A percentile compares a stretch with the other conserved stretches of the same genome.
These are phyloP conservation scores for Hyles vespertilio DNA, from an alignment of 1,140 invertebrate species.

Conservation along the genomic window DNA sequence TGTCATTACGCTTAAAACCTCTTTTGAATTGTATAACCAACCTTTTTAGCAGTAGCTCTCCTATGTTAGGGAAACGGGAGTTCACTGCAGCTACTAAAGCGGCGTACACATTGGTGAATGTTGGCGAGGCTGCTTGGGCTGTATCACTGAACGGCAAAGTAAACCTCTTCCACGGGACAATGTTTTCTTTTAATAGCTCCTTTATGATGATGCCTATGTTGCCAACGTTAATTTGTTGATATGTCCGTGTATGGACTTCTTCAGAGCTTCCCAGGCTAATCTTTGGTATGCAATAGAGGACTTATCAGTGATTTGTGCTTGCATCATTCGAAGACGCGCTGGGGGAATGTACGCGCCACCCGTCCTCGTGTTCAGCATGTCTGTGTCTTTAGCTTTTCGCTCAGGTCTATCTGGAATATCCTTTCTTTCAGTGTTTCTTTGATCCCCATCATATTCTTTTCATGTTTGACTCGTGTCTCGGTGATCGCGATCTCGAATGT, in stretches of 20 bases:
- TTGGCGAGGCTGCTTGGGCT: slow-evolving; percentile 98
- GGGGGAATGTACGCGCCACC: slow-evolving; percentile 99
- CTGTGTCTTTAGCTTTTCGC: slow-evolving; percentile 77
- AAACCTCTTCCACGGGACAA: slow-evolving; percentile 96
- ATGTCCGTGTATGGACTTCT: slow-evolving; percentile 99
- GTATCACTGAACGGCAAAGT: slow-evolving; percentile 93
- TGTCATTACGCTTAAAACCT: slow-evolving; percentile 96
- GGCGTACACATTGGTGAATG: slow-evolving; percentile 98
- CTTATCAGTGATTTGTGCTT: slow-evolving; percentile 96
- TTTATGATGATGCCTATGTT: slow-evolving; percentile 96
- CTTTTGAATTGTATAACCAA: slow-evolving; percentile 96
- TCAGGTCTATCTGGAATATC: slow-evolving; percentile 30
- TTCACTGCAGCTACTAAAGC: slow-evolving; percentile 96
- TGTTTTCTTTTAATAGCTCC: slow-evolving; percentile 95
- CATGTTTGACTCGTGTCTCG: slow-evolving; percentile 28
- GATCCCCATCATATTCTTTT: slow-evolving; percentile 27
- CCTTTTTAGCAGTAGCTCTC: slow-evolving; percentile 93
- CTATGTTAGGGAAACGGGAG: slow-evolving; percentile 98
- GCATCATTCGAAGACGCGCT: slow-evolving; percentile 95
- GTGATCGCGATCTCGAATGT: slow-evolving; percentile 49
- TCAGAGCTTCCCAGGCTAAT: slow-evolving; percentile 98
- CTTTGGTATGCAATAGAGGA: slow-evolving; percentile 94
- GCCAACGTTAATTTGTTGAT: slow-evolving; percentile 98
- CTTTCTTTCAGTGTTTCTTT: slow-evolving; percentile 29
- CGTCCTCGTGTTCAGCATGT: slow-evolving; percentile 89